A percentile compares a stretch with the other conserved stretches of the same genome.
Conservation (phyloP, 2,888 invertebrate genomes). For the Autographa pulchrina region DNA sequence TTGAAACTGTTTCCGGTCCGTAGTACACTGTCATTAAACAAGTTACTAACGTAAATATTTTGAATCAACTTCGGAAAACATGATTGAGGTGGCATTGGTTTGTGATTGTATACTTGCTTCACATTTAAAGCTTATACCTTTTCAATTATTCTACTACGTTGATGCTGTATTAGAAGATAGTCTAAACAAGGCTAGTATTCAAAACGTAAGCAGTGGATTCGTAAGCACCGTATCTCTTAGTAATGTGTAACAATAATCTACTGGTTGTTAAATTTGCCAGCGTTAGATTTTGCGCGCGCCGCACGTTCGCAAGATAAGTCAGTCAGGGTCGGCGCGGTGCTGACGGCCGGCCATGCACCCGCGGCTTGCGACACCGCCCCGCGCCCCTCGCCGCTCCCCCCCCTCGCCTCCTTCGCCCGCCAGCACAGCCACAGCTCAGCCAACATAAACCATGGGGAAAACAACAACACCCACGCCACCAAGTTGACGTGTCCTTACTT, state of each 20-base stretch:
- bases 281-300: slow-evolving; percentile 88
- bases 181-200: slow-evolving; percentile 9
- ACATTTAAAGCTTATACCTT: slow-evolving; percentile 12
- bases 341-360: slow-evolving; percentile 89
- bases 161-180: slow-evolving; percentile 21
- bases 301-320: slow-evolving; percentile 88
- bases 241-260: slow-evolving; percentile 74
- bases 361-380: slow-evolving; percentile 80
- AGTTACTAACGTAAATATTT: slow-evolving; percentile 32
- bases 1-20: slow-evolving; percentile 36
- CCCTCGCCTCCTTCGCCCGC: slow-evolving; percentile 47
- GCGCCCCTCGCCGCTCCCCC: slow-evolving; percentile 56
- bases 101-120: slow-evolving; percentile 46
- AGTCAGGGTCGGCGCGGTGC: slow-evolving; percentile 89
- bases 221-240: slow-evolving; percentile 38
- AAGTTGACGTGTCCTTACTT: slow-evolving; percentile 72
- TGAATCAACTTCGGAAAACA: slow-evolving; percentile 28
- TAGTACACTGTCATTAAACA: slow-evolving; percentile 34
- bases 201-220: slow-evolving; percentile 18
- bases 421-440: slow-evolving; percentile 61
- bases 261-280: slow-evolving; percentile 83
- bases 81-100: slow-evolving; percentile 46
- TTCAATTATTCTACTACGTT: slow-evolving; percentile 12
- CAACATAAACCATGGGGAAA: slow-evolving; percentile 76
- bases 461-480: slow-evolving; percentile 73